phyloP scores from a whole-genome alignment of 2,113 vertebrate genomes.

The Lepus timidus region DNA sequence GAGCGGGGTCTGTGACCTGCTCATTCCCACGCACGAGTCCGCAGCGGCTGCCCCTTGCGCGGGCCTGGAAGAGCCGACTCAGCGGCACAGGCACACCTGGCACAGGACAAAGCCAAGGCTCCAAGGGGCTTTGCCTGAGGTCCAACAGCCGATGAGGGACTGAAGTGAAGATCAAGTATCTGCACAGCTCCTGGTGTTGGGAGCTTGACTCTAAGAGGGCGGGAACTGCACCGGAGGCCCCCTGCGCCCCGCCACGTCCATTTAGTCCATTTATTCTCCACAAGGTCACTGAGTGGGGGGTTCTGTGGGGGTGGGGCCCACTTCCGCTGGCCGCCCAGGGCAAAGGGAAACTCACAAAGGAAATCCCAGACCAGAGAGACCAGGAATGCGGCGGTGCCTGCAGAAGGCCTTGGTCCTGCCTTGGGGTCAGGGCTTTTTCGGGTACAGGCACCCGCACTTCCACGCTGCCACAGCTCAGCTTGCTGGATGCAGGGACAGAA shows the following conservation, averaged over 20 bases:
- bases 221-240: neutral
- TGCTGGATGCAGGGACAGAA: fast-evolving
- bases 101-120: neutral
- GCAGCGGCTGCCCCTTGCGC: fast-evolving
- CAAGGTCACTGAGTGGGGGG: too few species aligned
- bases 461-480: neutral
- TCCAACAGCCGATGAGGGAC: neutral
- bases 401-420: neutral
- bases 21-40: fast-evolving
- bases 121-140: neutral
- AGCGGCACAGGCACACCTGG: fast-evolving
- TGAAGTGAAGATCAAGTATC: neutral
- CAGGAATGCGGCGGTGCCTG: neutral
- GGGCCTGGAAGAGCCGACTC: neutral
- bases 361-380: too few species aligned
- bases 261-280: too few species aligned
- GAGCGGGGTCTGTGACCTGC: fast-evolving
- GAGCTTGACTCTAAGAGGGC: neutral
- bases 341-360: neutral
- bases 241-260: too few species aligned
- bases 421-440: neutral
- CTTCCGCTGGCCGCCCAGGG: neutral
- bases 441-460: too few species aligned
- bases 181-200: neutral
- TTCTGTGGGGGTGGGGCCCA: neutral